phyloP scores from a whole-genome alignment of 2,113 vertebrate genomes.

The Onychostoma macrolepis region DNA sequence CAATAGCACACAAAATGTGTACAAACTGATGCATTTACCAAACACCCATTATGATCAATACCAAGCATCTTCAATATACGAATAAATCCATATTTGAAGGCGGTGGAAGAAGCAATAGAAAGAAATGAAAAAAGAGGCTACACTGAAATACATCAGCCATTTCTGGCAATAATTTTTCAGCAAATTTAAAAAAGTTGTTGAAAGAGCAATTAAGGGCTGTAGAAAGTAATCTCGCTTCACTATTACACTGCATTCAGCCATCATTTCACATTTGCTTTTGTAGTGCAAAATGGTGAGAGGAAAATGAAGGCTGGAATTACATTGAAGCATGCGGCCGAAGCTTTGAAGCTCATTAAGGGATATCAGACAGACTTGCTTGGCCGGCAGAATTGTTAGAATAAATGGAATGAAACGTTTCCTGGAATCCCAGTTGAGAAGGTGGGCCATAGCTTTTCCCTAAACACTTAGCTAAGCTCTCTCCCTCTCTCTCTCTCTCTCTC shows the following conservation, averaged over 20 bases:
- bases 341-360: conserved; percentile 40
- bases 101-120: not conserved
- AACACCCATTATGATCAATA: not conserved
- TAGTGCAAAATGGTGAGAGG: conserved; percentile 14
- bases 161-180: conserved; percentile 6
- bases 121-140: not conserved
- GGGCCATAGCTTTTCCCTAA: conserved; percentile 28
- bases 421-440: conserved; percentile 41
- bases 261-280: conserved; percentile 35
- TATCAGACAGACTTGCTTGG: conserved; percentile 36
- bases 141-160: not conserved
- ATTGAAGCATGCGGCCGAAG: conserved; percentile 12
- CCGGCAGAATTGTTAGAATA: conserved; percentile 28
- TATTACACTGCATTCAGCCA: not conserved
- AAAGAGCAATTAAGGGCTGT: conserved; percentile 29
- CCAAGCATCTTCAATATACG: too few species aligned
- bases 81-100: not conserved
- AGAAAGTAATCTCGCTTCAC: not conserved
- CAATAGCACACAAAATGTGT: not conserved
- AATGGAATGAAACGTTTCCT: conserved; percentile 41
- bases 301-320: conserved; percentile 36
- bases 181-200: not conserved
- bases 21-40: not conserved
- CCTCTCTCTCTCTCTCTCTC: conserved; percentile 10
- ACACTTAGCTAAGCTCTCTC: conserved; percentile 41